phyloP scores from a whole-genome alignment of 2,113 vertebrate genomes.

The Rhombomys opimus region DNA sequence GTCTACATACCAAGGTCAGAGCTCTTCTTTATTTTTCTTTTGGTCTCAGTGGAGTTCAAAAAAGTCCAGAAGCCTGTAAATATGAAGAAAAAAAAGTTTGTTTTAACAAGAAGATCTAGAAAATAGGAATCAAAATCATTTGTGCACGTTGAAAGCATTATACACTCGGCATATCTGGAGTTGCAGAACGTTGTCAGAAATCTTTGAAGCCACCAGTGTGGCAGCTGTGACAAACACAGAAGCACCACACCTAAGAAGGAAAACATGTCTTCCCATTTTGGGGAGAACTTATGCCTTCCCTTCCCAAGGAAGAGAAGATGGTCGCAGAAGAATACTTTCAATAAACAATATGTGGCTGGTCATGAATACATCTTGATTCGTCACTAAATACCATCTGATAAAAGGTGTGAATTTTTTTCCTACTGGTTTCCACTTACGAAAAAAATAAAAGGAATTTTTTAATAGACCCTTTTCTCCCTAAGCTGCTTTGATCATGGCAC shows the following conservation, averaged over 20 bases:
- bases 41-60: conserved; percentile 58
- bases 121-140: conserved; percentile 31
- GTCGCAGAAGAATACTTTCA: background rate
- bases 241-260: background rate
- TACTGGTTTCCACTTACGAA: background rate
- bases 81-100: background rate
- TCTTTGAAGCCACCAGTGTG: background rate
- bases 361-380: background rate
- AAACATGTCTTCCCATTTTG: background rate
- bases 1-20: conserved; percentile 73
- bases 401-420: conserved; percentile 37
- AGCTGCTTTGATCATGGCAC: too few species aligned
- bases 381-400: conserved; percentile 24
- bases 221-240: background rate
- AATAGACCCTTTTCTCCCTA: too few species aligned
- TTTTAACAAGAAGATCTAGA: conserved; percentile 49
- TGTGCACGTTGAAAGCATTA: background rate
- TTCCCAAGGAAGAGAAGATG: background rate
- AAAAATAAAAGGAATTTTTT: conserved; percentile 11
- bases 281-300: background rate
- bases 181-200: conserved; percentile 11
- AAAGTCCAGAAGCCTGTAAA: conserved; percentile 71
- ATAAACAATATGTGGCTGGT: conserved; percentile 41
- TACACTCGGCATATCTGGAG: background rate
- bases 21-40: conserved; percentile 63